phyloP scores from a whole-genome alignment of 1,140 invertebrate species.

The Branchinecta lynchi region DNA sequence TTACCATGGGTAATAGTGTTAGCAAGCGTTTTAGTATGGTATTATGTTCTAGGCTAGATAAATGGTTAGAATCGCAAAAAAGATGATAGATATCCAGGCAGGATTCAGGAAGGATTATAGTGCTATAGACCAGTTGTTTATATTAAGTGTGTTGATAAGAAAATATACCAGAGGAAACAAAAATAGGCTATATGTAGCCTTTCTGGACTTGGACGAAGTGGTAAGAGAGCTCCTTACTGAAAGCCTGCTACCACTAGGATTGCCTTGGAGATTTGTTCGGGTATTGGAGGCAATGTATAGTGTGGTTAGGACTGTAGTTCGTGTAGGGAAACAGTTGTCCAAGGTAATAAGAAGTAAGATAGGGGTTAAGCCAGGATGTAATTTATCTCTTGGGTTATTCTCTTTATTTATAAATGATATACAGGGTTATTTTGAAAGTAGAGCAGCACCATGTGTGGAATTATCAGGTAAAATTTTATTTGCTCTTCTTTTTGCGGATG shows the following conservation, averaged over 20 bases:
- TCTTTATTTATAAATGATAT: constrained; percentile 3
- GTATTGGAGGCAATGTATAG: neutral
- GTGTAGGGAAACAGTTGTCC: neutral
- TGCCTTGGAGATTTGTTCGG: constrained; percentile 2
- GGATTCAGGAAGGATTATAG: too few species aligned
- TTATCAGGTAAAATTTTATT: neutral
- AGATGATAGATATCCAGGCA: too few species aligned
- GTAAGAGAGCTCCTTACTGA: too few species aligned
- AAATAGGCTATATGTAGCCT: too few species aligned
- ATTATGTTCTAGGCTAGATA: too few species aligned
- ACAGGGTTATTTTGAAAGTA: neutral
- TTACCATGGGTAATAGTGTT: too few species aligned
- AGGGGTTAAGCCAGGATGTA: constrained; percentile 5
- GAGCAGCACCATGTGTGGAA: neutral
- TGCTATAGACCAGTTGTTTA: too few species aligned
- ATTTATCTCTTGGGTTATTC: neutral
- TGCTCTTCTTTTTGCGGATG: constrained; percentile 8
- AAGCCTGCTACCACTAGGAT: neutral
- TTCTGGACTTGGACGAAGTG: too few species aligned
- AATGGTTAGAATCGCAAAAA: too few species aligned
- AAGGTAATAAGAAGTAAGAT: neutral
- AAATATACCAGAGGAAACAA: too few species aligned
- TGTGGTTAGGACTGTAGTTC: neutral
- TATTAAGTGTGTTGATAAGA: too few species aligned
- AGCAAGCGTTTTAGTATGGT: too few species aligned